phyloP scores from a whole-genome alignment of 2,888 invertebrate species.

The Loripinus fragilis region DNA sequence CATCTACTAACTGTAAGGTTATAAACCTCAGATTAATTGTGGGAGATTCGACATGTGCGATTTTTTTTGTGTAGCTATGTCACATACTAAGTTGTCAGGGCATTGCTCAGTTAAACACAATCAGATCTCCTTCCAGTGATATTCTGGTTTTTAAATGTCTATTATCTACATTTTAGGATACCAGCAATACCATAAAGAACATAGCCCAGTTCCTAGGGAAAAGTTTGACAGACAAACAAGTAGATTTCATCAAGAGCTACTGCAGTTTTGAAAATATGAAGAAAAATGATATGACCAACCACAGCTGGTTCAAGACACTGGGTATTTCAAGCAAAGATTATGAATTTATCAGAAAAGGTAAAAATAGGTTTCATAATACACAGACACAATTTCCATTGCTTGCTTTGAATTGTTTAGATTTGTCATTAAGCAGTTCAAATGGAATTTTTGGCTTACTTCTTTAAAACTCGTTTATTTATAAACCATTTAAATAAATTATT shows the following conservation, averaged over 20 bases:
- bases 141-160: no score
- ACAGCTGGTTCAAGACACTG: conserved; percentile 83
- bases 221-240: conserved; percentile 87
- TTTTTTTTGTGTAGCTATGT: no score
- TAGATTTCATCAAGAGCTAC: conserved; percentile 87
- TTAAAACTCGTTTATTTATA: no score
- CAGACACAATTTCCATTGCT: neutral
- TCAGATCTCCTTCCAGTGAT: no score
- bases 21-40: no score
- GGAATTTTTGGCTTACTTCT: no score
- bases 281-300: conserved; percentile 90
- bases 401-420: neutral
- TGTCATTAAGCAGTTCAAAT: no score
- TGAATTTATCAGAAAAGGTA: conserved; percentile 84
- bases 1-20: no score
- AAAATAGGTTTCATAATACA: neutral
- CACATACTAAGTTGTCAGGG: no score
- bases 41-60: no score
- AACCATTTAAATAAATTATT: no score
- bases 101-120: no score
- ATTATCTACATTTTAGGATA: conserved; percentile 85
- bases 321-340: conserved; percentile 81
- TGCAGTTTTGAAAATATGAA: conserved; percentile 93
- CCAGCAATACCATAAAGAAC: conserved; percentile 87
- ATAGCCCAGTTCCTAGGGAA: conserved; percentile 82